phyloP scores from a whole-genome alignment of 2,797 vertebrate genomes.

The Gila robusta region DNA sequence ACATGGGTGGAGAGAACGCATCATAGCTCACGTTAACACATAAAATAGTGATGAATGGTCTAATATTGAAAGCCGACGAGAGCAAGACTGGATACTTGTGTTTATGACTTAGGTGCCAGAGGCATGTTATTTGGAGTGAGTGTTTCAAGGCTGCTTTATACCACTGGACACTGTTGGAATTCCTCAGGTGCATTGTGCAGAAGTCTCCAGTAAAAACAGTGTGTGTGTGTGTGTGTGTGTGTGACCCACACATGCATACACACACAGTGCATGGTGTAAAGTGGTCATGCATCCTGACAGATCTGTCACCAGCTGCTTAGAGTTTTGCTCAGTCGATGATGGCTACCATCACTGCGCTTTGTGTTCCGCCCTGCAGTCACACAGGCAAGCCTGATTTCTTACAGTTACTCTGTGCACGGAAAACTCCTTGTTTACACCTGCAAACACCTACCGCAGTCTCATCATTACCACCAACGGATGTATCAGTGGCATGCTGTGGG shows the following conservation, averaged over 20 bases:
- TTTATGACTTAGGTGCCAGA: slow-evolving; percentile 47
- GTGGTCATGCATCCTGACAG: slow-evolving; percentile 78
- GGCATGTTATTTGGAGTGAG: slow-evolving; percentile 41
- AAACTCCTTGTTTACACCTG: slow-evolving; percentile 46
- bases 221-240: slow-evolving; percentile 41
- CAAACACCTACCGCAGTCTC: slow-evolving; percentile 41
- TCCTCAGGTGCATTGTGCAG: slow-evolving; percentile 70
- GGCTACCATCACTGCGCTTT: slow-evolving; percentile 73
- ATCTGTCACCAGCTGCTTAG: slow-evolving; percentile 79
- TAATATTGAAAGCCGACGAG: not conserved
- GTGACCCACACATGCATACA: slow-evolving; percentile 61
- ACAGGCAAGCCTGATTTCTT: slow-evolving; percentile 73
- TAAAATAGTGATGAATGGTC: not conserved
- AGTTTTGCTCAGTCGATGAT: slow-evolving; percentile 76
- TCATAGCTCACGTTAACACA: not conserved
- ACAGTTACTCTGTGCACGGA: slow-evolving; percentile 41
- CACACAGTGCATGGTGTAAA: slow-evolving; percentile 73
- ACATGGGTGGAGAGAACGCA: not conserved
- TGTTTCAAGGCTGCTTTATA: slow-evolving; percentile 69
- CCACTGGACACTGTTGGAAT: slow-evolving; percentile 76
- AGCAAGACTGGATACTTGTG: slow-evolving; percentile 43
- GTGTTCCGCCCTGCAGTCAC: slow-evolving; percentile 73
- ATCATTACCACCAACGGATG: slow-evolving; percentile 9
- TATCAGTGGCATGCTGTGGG: slow-evolving; percentile 45
- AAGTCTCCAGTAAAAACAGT: slow-evolving; percentile 76